Evolutionary conservation across 2,888 invertebrate species (phyloP).

Genomic region (Protophormia terraenovae): DNA sequence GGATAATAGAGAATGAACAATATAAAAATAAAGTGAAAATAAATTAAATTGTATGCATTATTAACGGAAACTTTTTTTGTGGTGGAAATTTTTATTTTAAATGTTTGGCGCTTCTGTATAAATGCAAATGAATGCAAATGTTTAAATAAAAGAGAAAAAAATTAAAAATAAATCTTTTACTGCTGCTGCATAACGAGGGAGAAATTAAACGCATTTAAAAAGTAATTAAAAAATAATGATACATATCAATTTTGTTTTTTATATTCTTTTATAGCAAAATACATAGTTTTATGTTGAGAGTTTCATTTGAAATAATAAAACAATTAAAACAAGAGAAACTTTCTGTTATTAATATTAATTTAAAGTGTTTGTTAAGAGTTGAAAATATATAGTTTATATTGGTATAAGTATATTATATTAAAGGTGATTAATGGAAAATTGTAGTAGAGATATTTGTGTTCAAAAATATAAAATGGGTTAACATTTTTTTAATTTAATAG

Average conservation of each 20-base stretch:
- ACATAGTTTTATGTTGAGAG: not conserved
- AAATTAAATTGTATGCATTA: conserved; percentile 32
- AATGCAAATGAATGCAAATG: not conserved
- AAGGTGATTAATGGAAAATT: not conserved
- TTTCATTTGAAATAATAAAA: not conserved
- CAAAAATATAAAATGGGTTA: no score
- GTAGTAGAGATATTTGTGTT: no score
- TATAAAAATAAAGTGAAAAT: not conserved
- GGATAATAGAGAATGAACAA: not conserved
- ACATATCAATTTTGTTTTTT: not conserved
- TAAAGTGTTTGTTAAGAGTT: not conserved
- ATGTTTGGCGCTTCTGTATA: conserved; percentile 2
- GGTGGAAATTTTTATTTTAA: conserved; percentile 7
- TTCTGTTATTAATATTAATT: not conserved
- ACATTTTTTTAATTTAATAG: no score
- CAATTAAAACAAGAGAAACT: not conserved
- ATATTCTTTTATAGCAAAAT: not conserved
- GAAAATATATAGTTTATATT: not conserved
- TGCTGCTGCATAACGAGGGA: not conserved
- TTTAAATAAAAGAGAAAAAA: not conserved
- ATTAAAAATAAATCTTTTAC: conserved; percentile 16
- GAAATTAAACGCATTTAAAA: conserved; percentile 16
- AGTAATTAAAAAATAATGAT: conserved; percentile 36
- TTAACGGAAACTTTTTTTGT: conserved; percentile 20
- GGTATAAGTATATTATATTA: not conserved